Evolutionary conservation across 2,113 vertebrate species (phyloP), one percentile per base, ranked within the genome.

Genomic region (Sylvia atricapilla): DNA sequence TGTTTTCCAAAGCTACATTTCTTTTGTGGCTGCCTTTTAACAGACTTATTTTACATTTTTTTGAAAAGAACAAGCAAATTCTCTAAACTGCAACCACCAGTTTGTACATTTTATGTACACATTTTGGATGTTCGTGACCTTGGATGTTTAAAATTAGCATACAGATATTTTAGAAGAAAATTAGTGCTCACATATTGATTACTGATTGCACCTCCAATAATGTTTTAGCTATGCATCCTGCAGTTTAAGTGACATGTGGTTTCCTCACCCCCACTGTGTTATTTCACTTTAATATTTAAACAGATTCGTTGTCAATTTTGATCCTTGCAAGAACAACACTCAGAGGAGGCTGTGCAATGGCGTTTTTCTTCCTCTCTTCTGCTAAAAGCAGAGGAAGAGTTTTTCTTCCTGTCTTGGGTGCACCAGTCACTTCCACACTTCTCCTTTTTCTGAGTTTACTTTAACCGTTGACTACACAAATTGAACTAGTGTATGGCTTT

Each of bases 341-440:
- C 15, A 8, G 39, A 87, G 23, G 5, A 78, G 24, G 49, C 43
- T 47, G 35, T 1, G 5, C n/a, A 69, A 25, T 13, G 44, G 22
- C 73, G 30, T 15, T 27, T 58, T 64, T 84, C 90, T 93, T 94
- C 76, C 58, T 60, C 66, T 84, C 47, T 62, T 86, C 55, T 43
- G 59, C 66, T 91, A 59, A 81, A 93, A 94, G 53, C 31, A 90
- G 56, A 84, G 80, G 64, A 81, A 87, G 68, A 81, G 44, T 37
- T 84, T 47, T 83, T 84, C 80, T 91, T 97, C 94, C 94, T 80
- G 58, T 72, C n/a, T 78, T 43, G 24, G 53, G 69, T 15, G 23
- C 79, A 87, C 28, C 11, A 81, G 46, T 27, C 55, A 87, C 74
- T 43, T 20, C 52, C 44, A 66, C 39, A 47, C 41, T 76, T 84